These are phyloP conservation scores for Chitala chitala DNA, from an alignment of 2,113 vertebrate genomes.

Conservation along the genomic window DNA sequence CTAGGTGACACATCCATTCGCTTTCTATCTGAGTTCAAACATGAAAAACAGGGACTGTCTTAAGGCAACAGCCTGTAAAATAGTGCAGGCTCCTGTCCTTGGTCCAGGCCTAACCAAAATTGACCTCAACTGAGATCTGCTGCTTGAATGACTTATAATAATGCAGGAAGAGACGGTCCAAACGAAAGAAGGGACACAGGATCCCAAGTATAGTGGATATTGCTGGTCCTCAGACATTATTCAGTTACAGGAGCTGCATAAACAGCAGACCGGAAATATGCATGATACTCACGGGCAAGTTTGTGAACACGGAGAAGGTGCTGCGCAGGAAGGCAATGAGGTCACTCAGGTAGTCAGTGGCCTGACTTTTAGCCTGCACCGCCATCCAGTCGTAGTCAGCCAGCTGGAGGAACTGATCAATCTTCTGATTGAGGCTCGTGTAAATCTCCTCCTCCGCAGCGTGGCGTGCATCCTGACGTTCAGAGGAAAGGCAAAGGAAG, in stretches of 20 bases:
- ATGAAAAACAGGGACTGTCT: background rate
- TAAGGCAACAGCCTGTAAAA: background rate
- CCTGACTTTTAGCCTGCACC: conserved; percentile 56
- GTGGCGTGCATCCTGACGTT: conserved; percentile 83
- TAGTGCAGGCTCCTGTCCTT: too few relatives aligned
- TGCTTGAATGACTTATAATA: background rate
- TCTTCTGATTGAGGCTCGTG: conserved; percentile 93
- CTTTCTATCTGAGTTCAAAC: background rate
- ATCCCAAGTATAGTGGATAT: too few relatives aligned
- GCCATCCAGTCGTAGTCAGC: conserved; percentile 92
- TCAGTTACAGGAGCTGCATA: too few relatives aligned
- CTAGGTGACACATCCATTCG: background rate
- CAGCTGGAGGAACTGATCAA: conserved; percentile 96
- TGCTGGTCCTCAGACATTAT: too few relatives aligned
- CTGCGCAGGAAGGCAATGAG: conserved; percentile 89
- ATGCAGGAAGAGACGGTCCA: too few relatives aligned
- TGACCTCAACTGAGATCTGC: too few relatives aligned
- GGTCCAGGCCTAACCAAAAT: too few relatives aligned
- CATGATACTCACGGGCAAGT: conserved; percentile 86
- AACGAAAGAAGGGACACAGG: too few relatives aligned
- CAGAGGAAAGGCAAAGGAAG: background rate
- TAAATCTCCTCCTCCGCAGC: conserved; percentile 97
- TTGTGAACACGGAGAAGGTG: conserved; percentile 94
- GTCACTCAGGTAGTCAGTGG: conserved; percentile 88
- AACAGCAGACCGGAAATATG: too few relatives aligned